These are phyloP conservation scores for Calycopis cecrops DNA, from an alignment of 1,140 invertebrate genomes.

Conservation along the genomic window DNA sequence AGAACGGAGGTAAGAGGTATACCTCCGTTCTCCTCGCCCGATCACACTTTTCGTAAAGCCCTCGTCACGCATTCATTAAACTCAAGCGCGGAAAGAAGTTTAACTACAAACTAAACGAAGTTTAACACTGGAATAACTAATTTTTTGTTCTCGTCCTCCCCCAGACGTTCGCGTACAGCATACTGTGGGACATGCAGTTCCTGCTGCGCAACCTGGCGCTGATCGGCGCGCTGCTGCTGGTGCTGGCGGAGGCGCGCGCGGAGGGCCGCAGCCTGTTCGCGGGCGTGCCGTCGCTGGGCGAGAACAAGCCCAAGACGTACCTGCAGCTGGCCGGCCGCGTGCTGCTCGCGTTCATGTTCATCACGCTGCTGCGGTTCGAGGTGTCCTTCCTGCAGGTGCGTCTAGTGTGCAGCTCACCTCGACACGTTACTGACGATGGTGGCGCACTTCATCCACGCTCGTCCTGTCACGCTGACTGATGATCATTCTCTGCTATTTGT, in stretches of 20 bases:
- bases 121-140: no score
- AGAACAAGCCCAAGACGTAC: slow-evolving; percentile 98
- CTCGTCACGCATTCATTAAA: no score
- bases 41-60: no score
- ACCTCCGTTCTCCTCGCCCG: no score
- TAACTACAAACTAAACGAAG: no score
- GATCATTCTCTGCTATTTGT: no score
- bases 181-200: slow-evolving; percentile 98
- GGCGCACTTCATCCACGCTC: no score
- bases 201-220: slow-evolving; percentile 96
- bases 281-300: slow-evolving; percentile 96
- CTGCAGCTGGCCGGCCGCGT: slow-evolving; percentile 96
- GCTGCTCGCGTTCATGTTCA: slow-evolving; percentile 98
- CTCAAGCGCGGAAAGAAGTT: no score
- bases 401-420: neutral
- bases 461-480: no score
- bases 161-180: slow-evolving; percentile 97
- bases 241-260: slow-evolving; percentile 94
- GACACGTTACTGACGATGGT: no score
- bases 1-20: neutral
- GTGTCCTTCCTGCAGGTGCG: slow-evolving; percentile 90
- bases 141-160: slow-evolving; percentile 36
- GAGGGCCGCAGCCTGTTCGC: slow-evolving; percentile 96
- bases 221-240: slow-evolving; percentile 94
- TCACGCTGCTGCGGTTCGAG: slow-evolving; percentile 96